These are phyloP conservation scores for Phocoena phocoena DNA, from an alignment of 2,113 vertebrate genomes.

Conservation along the genomic window DNA sequence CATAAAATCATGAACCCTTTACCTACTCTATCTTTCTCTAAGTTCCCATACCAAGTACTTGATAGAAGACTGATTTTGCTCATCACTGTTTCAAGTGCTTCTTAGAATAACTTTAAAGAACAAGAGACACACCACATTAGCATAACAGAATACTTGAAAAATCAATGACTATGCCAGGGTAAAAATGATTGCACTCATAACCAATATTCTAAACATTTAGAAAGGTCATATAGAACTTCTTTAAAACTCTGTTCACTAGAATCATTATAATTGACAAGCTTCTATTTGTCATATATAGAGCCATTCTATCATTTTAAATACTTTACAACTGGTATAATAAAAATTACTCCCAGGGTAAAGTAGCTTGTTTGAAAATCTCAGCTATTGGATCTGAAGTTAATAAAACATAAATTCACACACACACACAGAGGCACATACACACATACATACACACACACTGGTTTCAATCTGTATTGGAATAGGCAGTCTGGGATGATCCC, in stretches of 20 bases:
- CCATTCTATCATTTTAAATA: conserved; percentile 13
- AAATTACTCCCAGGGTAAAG: neutral
- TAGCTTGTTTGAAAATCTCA: neutral
- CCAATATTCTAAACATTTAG: conserved; percentile 47
- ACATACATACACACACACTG: neutral
- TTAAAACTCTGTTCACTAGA: conserved; percentile 40
- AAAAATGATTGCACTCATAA: conserved; percentile 41
- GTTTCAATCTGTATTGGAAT: neutral
- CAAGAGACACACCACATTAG: conserved; percentile 45
- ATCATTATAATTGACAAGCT: conserved; percentile 35
- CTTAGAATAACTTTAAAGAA: conserved; percentile 64
- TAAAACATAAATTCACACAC: neutral
- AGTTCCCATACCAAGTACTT: neutral
- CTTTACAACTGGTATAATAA: neutral
- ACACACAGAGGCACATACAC: neutral
- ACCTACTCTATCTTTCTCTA: conserved; percentile 49
- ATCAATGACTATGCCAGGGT: conserved; percentile 48
- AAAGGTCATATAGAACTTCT: conserved; percentile 59
- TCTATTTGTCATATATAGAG: neutral
- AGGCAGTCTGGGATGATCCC: neutral
- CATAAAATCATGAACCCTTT: conserved; percentile 67
- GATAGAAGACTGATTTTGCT: conserved; percentile 59
- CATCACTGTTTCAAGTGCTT: conserved; percentile 53
- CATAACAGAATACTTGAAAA: conserved; percentile 66
- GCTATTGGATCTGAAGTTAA: neutral